Evolutionary conservation across 1,140 invertebrate genomes (phyloP), one percentile per base, ranked within the genome.

Genomic region (Schlechtendalia chinensis): DNA sequence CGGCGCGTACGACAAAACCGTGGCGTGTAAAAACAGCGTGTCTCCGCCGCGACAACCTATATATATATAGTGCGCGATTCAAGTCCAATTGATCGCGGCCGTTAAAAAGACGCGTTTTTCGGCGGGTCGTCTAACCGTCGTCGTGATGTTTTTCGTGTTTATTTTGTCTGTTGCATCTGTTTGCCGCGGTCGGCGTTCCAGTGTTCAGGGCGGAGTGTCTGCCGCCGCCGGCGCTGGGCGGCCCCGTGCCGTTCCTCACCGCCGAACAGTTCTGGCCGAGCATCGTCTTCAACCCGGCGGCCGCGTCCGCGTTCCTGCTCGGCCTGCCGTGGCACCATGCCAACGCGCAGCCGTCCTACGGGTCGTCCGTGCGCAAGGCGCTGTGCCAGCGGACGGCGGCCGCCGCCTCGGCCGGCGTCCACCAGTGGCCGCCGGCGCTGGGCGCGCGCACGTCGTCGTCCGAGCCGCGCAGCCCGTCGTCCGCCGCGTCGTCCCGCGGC

Each of bases 251-350:
- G 12, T 81, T 81, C 67, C 24, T 59, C 16, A 54, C 65, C 0
- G 53, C 63, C 12, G 65, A 71, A 56, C 65, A 72, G 17, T 81
- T 81, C 27, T 81, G 65, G 80, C 79, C 79, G 5, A 71, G 27
- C 79, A 71, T 81, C 54, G 65, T 69, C 12, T 71, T 69, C 79
- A 67, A 67, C 27, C 79, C 79, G 19, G 53, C 61, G 19, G 65
- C 79, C n/a, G 65, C 79, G 32, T 81, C 79, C 10, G 61, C 69
- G 5, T 72, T 81, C 61, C 65, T 69, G 2, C 80, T 81, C 22
- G 80, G 80, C 1, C 17, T 81, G 11, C 80, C 63, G 10, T 81
- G 80, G 80, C 63, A 69, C 67, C 29, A 65, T 27, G n/a, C n/a
- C n/a, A 67, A 71, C 17, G n/a, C 54, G 5, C 67, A 69, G 39